These are phyloP conservation scores for Brachyhypopomus gauderio DNA, from an alignment of 2,113 vertebrate species.

Conservation along the genomic window DNA sequence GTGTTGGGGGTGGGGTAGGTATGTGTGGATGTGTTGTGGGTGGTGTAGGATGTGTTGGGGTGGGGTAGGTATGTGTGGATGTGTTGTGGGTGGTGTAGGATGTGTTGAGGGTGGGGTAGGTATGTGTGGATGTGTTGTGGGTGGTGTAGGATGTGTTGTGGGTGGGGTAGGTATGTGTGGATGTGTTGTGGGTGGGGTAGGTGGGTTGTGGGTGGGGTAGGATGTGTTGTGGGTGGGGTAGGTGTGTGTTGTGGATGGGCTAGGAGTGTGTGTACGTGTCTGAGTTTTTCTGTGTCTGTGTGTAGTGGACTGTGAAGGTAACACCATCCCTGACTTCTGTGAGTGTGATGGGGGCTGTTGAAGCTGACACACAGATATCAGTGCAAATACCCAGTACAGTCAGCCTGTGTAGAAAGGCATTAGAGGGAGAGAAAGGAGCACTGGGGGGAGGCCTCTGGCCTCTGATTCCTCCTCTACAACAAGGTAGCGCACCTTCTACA, in stretches of 20 bases:
- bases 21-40: no score
- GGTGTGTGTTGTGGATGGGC: conserved; percentile 17
- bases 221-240: no score
- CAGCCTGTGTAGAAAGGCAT: conserved; percentile 26
- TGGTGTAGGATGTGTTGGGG: no score
- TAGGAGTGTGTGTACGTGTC: conserved; percentile 38
- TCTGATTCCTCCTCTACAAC: conserved; percentile 31
- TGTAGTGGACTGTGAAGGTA: neutral
- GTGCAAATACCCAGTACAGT: conserved; percentile 21
- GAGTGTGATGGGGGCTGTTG: conserved; percentile 47
- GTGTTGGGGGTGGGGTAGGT: conserved; percentile 27
- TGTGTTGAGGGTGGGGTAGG: no score
- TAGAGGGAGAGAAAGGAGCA: neutral
- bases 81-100: no score
- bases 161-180: conserved; percentile 4
- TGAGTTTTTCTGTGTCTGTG: conserved; percentile 17
- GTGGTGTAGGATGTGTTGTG: neutral
- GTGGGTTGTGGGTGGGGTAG: no score
- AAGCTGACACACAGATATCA: conserved; percentile 45
- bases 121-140: neutral
- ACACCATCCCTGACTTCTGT: conserved; percentile 41
- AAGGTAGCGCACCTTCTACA: conserved; percentile 25
- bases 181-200: no score
- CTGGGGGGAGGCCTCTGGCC: neutral
- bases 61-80: no score